A percentile compares a stretch with the other conserved stretches of the same genome.
phyloP scores from a whole-genome alignment of 2,797 vertebrate genomes.

The Girardinus metallicus region DNA sequence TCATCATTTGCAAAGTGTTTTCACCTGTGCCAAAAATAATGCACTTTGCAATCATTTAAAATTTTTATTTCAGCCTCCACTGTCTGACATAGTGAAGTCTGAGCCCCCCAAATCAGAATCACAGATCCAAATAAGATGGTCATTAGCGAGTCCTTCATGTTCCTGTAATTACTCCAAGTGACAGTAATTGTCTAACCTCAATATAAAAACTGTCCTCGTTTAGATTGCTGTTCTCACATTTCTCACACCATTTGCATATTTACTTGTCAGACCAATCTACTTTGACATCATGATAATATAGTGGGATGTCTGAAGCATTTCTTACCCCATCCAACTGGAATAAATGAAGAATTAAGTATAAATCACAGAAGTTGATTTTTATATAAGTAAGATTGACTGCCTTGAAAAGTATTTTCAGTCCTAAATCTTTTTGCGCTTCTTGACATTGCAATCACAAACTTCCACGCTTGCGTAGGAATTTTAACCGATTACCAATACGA shows the following conservation, averaged over 20 bases:
- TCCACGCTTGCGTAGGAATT: neutral
- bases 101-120: neutral
- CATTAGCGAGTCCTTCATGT: neutral
- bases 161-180: neutral
- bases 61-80: neutral
- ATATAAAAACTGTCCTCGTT: neutral
- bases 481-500: neutral
- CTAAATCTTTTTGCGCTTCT: neutral
- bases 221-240: neutral
- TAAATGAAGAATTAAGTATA: neutral
- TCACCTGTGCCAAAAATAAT: neutral
- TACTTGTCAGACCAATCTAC: constrained; percentile 8
- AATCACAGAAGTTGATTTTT: neutral
- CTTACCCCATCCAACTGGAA: neutral
- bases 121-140: neutral
- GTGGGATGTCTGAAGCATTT: neutral
- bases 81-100: neutral
- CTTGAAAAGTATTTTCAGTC: neutral
- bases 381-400: too few species aligned
- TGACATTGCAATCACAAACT: neutral
- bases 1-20: neutral
- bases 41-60: neutral
- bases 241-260: constrained; percentile 18
- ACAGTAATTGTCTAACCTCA: neutral
- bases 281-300: constrained; percentile 13